Evolutionary conservation across 2,113 vertebrate genomes (phyloP).

Genomic region (Peromyscus polionotus): DNA sequence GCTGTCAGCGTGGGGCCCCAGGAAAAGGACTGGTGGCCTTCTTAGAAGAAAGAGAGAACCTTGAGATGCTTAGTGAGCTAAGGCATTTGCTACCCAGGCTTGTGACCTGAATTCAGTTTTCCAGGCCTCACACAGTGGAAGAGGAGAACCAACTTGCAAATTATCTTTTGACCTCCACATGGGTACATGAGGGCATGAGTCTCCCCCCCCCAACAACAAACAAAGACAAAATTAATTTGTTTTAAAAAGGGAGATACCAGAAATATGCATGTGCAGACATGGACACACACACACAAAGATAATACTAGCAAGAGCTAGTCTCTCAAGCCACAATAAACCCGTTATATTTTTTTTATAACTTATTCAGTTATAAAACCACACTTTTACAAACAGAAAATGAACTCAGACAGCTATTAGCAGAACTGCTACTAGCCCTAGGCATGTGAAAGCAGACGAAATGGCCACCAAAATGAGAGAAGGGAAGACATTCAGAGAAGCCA

Average conservation of each 20-base stretch:
- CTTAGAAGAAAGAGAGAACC: too few relatives aligned
- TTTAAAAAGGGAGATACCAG: neutral
- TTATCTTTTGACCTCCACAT: neutral
- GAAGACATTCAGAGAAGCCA: neutral
- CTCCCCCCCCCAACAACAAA: neutral
- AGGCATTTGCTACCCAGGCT: neutral
- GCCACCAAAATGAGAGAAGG: neutral
- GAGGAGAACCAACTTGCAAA: neutral
- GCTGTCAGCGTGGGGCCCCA: neutral
- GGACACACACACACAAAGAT: neutral
- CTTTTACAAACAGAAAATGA: neutral
- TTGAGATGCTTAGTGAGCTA: neutral
- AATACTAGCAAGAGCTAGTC: neutral
- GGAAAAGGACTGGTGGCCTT: neutral
- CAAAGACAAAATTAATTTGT: neutral
- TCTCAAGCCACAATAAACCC: neutral
- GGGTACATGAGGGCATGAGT: neutral
- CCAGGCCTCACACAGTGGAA: neutral
- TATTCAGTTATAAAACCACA: neutral
- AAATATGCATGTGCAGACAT: neutral
- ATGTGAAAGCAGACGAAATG: neutral
- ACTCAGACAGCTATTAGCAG: neutral
- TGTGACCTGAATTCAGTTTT: neutral
- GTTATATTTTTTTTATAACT: neutral
- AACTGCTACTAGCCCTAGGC: neutral